A percentile compares a stretch with the other conserved stretches of the same genome.
Evolutionary conservation across 2,797 vertebrate genomes (phyloP).

Genomic region (Lacerta bilineata): DNA sequence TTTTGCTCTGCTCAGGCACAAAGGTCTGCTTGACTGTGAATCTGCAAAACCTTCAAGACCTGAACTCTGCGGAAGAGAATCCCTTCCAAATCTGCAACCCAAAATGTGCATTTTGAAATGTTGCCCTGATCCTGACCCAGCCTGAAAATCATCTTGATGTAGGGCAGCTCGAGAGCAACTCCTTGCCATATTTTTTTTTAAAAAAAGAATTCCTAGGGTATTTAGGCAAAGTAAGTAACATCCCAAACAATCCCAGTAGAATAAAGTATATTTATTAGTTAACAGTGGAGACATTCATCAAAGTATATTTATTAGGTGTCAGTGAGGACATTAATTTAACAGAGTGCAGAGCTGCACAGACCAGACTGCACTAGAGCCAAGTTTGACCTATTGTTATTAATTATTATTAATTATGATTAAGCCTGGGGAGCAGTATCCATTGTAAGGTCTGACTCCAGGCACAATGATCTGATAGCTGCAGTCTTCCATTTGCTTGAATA

Average conservation of each 20-base stretch:
- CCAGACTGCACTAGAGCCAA: not conserved
- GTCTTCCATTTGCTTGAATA: not conserved
- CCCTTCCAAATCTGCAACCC: not conserved
- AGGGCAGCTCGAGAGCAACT: not conserved
- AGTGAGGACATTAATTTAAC: conserved; percentile 32
- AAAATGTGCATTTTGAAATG: not conserved
- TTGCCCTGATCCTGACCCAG: conserved; percentile 13
- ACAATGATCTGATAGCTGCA: not conserved
- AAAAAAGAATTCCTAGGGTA: not conserved
- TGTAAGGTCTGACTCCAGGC: not conserved
- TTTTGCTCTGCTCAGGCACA: not conserved
- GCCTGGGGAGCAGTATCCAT: not conserved
- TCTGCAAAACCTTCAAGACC: not conserved
- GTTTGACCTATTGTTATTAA: conserved; percentile 2
- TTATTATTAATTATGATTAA: conserved; percentile 27
- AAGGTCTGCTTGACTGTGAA: not conserved
- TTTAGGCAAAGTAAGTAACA: conserved; percentile 27
- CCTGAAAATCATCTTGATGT: not conserved
- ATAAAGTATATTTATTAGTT: conserved; percentile 38
- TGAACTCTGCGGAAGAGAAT: not conserved
- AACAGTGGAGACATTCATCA: conserved; percentile 26
- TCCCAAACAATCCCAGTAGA: conserved; percentile 17
- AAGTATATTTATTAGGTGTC: conserved; percentile 35
- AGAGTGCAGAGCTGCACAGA: conserved; percentile 3
- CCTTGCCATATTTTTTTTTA: conserved; percentile 7